Evolutionary conservation across 2,888 invertebrate genomes (phyloP).

Genomic region (Temnothorax rugatulus): DNA sequence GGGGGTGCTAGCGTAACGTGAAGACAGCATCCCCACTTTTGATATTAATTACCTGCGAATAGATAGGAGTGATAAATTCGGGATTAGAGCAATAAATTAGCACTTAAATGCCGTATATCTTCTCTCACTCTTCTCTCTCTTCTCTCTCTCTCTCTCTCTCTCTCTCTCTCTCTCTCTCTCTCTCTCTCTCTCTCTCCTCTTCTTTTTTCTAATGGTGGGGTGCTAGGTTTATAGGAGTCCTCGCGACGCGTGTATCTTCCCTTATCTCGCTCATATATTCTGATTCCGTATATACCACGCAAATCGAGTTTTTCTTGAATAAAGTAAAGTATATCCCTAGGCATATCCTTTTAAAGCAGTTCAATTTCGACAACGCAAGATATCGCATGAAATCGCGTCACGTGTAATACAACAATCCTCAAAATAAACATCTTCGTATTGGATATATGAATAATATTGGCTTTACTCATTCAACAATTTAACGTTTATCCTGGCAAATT

Average conservation of each 20-base stretch:
- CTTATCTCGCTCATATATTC: not conserved
- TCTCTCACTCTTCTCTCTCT: too few relatives aligned
- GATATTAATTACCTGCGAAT: too few relatives aligned
- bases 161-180: too few relatives aligned
- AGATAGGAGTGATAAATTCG: too few relatives aligned
- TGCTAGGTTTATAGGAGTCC: not conserved
- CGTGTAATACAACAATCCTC: not conserved
- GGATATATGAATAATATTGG: not conserved
- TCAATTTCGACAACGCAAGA: not conserved
- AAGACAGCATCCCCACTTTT: too few relatives aligned
- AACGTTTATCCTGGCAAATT: conserved; percentile 2
- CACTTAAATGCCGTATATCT: too few relatives aligned
- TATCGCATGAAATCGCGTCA: not conserved
- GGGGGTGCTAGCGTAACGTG: too few relatives aligned
- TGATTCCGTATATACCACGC: not conserved
- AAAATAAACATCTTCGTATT: not conserved
- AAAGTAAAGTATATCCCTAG: not conserved
- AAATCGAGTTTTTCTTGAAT: not conserved
- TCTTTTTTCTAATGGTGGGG: too few relatives aligned
- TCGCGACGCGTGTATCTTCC: conserved; percentile 3
- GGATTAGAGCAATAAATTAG: too few relatives aligned
- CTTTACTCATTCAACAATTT: not conserved
- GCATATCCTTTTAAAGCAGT: not conserved
- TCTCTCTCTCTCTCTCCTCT: too few relatives aligned
- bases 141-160: too few relatives aligned